Conservation (phyloP, 2,888 invertebrate genomes). For the Cephus nigrinus region DNA sequence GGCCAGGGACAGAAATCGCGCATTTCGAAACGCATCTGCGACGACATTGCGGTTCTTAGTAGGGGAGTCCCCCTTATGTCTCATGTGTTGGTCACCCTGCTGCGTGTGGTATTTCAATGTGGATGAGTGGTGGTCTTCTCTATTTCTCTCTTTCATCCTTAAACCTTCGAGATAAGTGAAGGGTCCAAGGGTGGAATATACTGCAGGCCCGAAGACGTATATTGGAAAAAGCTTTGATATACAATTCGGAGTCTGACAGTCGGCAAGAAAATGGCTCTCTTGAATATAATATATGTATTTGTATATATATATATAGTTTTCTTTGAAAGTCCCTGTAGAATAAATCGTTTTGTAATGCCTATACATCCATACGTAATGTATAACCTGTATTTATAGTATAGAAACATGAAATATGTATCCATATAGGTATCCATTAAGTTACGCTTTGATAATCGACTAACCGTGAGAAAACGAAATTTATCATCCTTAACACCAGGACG, state of each 20-base stretch:
- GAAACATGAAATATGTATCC: not conserved
- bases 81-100: not conserved
- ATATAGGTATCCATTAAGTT: not conserved
- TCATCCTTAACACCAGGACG: not conserved
- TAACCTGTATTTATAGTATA: not conserved
- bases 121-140: not conserved
- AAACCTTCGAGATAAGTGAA: not conserved
- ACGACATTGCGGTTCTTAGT: not conserved
- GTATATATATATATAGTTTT: not conserved
- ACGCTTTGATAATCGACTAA: not conserved
- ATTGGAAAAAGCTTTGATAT: not conserved
- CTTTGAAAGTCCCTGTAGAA: not conserved
- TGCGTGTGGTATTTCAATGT: not conserved
- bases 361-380: not conserved
- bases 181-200: not conserved
- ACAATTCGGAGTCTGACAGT: not conserved
- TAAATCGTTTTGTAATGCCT: not conserved
- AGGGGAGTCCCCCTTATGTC: not conserved
- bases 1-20: not conserved
- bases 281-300: not conserved
- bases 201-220: not conserved
- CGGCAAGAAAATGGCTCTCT: not conserved
- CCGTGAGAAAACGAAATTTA: not conserved
- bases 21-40: not conserved
- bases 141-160: not conserved